Percentiles rank a stretch among this genome's conserved stretches.
phyloP scores from a whole-genome alignment of 1,140 invertebrate genomes.

The Lethrus apterus region DNA sequence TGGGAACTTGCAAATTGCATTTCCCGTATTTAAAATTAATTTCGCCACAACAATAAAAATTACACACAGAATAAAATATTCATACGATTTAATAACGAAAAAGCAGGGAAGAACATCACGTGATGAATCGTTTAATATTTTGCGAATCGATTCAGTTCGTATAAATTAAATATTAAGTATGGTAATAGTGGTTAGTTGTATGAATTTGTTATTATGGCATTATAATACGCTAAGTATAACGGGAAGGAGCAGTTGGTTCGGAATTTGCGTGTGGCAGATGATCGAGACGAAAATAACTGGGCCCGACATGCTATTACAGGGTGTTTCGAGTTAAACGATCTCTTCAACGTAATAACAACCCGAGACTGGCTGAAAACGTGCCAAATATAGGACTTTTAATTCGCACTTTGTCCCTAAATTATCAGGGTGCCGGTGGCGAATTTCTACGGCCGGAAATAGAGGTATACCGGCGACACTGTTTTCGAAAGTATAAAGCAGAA shows the following conservation, averaged over 20 bases:
- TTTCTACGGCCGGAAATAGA: too few relatives aligned
- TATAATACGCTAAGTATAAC: constrained; percentile 7
- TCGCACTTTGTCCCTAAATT: constrained; percentile 12
- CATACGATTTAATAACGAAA: background rate
- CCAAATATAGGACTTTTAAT: constrained; percentile 11
- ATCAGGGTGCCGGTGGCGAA: constrained; percentile 8
- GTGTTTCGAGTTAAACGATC: constrained; percentile 11
- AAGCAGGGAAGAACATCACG: too few relatives aligned
- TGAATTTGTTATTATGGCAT: too few relatives aligned
- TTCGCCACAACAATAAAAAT: background rate
- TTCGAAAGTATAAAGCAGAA: too few relatives aligned
- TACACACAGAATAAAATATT: background rate
- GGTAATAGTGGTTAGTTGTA: too few relatives aligned
- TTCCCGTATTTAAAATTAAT: too few relatives aligned
- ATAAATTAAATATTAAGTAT: background rate
- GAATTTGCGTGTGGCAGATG: constrained; percentile 11
- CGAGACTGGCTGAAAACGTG: constrained; percentile 10
- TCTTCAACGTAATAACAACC: background rate
- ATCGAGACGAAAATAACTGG: constrained; percentile 9
- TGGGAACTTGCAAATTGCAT: too few relatives aligned
- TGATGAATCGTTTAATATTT: too few relatives aligned
- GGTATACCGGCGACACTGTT: too few relatives aligned
- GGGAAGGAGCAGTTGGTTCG: constrained; percentile 6
- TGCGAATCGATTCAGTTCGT: constrained; percentile 1
- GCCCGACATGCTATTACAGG: constrained; percentile 10